Conservation (phyloP, 2,888 invertebrate genomes). For the Heliconius ethilla region DNA sequence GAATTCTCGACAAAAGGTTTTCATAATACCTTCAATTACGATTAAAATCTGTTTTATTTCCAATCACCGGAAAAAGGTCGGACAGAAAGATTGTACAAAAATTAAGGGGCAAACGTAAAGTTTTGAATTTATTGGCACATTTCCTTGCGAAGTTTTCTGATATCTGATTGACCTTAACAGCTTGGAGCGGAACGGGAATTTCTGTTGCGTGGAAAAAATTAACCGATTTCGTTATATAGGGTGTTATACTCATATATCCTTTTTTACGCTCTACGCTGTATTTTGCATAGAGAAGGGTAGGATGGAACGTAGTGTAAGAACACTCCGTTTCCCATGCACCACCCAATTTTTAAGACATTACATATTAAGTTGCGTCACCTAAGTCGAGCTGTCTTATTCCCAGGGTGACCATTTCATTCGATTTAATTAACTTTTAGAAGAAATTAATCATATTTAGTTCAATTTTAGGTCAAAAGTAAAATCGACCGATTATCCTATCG, state of each 20-base stretch:
- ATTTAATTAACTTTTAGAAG: not conserved
- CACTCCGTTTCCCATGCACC: not conserved
- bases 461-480: not conserved
- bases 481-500: not conserved
- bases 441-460: not conserved
- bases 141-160: constrained; percentile 29
- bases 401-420: not conserved
- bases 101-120: constrained; percentile 33
- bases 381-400: not conserved
- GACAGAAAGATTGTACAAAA: constrained; percentile 30
- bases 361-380: not conserved
- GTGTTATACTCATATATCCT: not conserved
- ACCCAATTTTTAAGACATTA: too few relatives aligned
- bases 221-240: not conserved
- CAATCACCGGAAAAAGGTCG: constrained; percentile 34
- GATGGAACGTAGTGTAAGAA: not conserved
- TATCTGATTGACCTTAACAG: constrained; percentile 37
- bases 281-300: not conserved
- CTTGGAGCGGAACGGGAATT: constrained; percentile 12
- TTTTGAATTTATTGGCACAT: constrained; percentile 40
- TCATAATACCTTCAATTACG: constrained; percentile 26
- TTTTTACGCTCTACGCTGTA: too few relatives aligned
- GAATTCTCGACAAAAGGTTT: constrained; percentile 25
- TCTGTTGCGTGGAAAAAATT: constrained; percentile 4
- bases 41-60: constrained; percentile 36